Evolutionary conservation across 2,113 vertebrate genomes (phyloP).

Genomic region (Hippocampus comes): DNA sequence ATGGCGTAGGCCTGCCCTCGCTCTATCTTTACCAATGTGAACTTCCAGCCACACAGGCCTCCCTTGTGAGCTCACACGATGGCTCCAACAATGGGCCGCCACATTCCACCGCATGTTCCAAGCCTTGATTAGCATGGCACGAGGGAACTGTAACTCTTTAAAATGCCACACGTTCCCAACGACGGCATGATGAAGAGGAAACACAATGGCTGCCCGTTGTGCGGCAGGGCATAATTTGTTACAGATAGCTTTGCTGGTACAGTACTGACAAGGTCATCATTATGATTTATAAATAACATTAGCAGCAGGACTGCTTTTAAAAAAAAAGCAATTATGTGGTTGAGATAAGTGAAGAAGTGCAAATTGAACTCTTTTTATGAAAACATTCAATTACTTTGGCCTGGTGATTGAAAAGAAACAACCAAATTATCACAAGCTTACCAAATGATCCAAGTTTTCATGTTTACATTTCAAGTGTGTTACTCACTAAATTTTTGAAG

Average conservation of each 20-base stretch:
- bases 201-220: constrained; percentile 60
- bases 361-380: neutral
- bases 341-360: too few species aligned
- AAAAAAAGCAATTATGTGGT: neutral
- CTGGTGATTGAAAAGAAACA: neutral
- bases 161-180: constrained; percentile 56
- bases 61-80: constrained; percentile 73
- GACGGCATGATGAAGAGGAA: constrained; percentile 59
- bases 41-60: constrained; percentile 70
- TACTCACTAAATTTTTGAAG: constrained; percentile 92
- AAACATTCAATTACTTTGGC: neutral
- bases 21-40: constrained; percentile 69
- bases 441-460: neutral
- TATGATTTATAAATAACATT: neutral
- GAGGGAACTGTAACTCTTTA: constrained; percentile 64
- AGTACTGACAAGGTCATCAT: neutral
- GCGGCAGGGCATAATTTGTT: constrained; percentile 26
- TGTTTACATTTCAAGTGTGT: neutral
- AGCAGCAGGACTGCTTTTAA: neutral
- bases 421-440: neutral
- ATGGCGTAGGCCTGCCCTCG: constrained; percentile 77
- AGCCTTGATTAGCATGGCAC: constrained; percentile 67
- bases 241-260: constrained; percentile 7
- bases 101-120: constrained; percentile 72
- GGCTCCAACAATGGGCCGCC: constrained; percentile 72